Percentiles rank a stretch among this genome's conserved stretches.
phyloP scores from a whole-genome alignment of 2,113 vertebrate species.

The Dicrurus megarhynchus region DNA sequence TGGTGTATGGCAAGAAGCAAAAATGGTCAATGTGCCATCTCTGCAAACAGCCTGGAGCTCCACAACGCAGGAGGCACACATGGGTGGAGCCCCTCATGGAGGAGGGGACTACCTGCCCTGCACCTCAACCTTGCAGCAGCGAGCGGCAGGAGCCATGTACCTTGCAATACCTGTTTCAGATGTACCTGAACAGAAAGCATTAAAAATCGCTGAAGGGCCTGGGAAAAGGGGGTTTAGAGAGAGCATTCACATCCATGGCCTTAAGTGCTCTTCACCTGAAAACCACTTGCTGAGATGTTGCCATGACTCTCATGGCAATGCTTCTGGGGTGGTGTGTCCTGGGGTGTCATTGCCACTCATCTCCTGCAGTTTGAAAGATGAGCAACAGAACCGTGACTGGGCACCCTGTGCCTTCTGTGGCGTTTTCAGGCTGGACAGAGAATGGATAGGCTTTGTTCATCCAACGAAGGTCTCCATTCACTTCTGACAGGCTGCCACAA shows the following conservation, averaged over 20 bases:
- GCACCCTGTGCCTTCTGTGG: background rate
- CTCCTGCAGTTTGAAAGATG: background rate
- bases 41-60: background rate
- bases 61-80: fast-evolving
- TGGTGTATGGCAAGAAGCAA: background rate
- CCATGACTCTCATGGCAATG: background rate
- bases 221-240: background rate
- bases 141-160: fast-evolving
- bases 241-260: background rate
- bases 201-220: background rate
- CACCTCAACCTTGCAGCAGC: background rate
- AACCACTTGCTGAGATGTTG: background rate
- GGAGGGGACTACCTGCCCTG: background rate
- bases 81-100: background rate
- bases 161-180: background rate
- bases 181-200: background rate
- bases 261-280: background rate
- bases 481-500: background rate
- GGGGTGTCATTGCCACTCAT: background rate
- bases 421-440: background rate
- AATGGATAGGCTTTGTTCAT: background rate
- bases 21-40: background rate
- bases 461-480: fast-evolving
- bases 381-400: fast-evolving
- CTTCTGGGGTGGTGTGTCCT: background rate